Base-by-base conservation (phyloP, 2,113 vertebrate species). In the Scolopax mira region DNA sequence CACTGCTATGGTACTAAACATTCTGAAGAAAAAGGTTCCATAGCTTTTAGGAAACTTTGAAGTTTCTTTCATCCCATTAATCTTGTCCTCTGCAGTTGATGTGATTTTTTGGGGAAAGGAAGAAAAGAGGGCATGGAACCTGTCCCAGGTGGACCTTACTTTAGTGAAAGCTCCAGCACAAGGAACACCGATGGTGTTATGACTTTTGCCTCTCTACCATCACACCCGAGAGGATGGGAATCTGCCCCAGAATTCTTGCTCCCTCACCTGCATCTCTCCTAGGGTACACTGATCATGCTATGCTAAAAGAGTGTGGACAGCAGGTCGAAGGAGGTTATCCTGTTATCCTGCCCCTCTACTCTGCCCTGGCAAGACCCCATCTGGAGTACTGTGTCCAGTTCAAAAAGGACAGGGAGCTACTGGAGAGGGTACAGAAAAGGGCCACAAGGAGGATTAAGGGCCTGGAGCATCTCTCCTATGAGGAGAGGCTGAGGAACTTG, bases 81-180 rank as follows among this genome's bases (percentile, higher is more conserved):
- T 54, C 61, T 71, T 81, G 7, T 62, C 7, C 4, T 75, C 57
- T 71, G 23, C 28, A 57, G 24, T 0, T 65, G 28, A 25, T 55
- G 33, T 0, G 3, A 64, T 37, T 62, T 79, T 82, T 1, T 3
- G 3, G 6, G 15, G 10, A 39, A 44, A 14, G 15, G 10, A 75
- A 41, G 21, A 64, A 6, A 64, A 27, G 8, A 72, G 3, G 7
- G 24, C 0, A 1, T 33, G 16, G n/a, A 71, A 54, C 23, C 22
- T 41, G 7, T 66, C 18, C 16, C 49, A 49, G 9, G 21, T 44
- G 9, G n/a, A 64, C 16, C 7, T 61, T 70, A 17, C 13, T 44
- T 21, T 37, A 57, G 8, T 22, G 55, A 70, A 89, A 91, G 13
- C 28, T 65, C 39, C 64, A 52, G 27, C 41, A 79, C 27, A 66